Evolutionary conservation across 2,797 vertebrate species (phyloP), one percentile per base, ranked within the genome.

Genomic region (Catostomus latipinnis): DNA sequence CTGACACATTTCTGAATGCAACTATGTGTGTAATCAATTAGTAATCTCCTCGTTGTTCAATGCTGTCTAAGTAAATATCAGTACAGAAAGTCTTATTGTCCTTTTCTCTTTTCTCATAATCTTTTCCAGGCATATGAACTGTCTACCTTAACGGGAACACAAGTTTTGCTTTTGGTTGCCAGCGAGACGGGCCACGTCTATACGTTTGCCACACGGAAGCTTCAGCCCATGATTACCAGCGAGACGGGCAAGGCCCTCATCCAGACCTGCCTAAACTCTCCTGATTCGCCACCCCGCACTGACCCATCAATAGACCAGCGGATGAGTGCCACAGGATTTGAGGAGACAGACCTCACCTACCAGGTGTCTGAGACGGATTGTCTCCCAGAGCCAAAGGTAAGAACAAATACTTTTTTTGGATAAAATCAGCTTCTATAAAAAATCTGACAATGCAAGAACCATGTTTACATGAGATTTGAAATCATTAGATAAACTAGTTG

Each of bases 211-310:
- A 99, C 98, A 0, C 95, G 97, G 63, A 99, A 99, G 89, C 96
- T 99, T 86, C 98, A 99, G 90, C 98, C 98, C 86, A 99, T 99
- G 98, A 99, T 99, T 90, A 99, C 98, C 88, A 99, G 98, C 6
- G 98, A 99, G 92, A 99, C 97, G 0, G 98, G 98, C 80, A 99
- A 99, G 90, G 98, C 98, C 0, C 91, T 99, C 89, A 99, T 99
- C 92, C 98, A 99, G 86, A 99, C 98, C 8, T 99, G 98, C 93
- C 96, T 99, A 86, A 99, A 99, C 92, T 99, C 98, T 6, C 98
- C 97, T 0, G 98, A 99, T 92, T 99, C 98, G 0, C 98, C 98
- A 0, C 98, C 98, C 0, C 97, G 97, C 80, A 96, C 96, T 0
- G 98, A 99, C 91, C 97, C 98, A 1, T 97, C 96, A 86, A 96